Conservation (phyloP, 2,888 invertebrate species). For the Hemithea aestivaria region DNA sequence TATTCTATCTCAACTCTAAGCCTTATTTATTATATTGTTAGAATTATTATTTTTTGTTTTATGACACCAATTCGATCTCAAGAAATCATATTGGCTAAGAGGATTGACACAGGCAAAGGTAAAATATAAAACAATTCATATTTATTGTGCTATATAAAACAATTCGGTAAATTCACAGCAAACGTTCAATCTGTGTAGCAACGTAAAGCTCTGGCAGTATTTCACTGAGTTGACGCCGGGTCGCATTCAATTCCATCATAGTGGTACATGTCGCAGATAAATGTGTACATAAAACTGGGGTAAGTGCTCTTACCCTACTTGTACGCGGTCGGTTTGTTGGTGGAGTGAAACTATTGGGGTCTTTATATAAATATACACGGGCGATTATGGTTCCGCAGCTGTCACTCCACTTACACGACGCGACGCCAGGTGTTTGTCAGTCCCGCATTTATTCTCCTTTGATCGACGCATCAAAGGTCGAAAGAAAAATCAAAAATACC, state of each 20-base stretch:
- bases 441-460: conserved; percentile 20
- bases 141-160: no score
- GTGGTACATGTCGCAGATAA: conserved; percentile 9
- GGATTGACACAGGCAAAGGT: no score
- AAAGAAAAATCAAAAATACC: conserved; percentile 19
- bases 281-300: conserved; percentile 6
- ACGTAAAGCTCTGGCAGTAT: neutral
- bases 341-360: conserved; percentile 21
- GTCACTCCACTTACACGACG: conserved; percentile 34
- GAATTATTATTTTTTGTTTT: no score
- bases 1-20: neutral
- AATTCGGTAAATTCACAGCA: neutral
- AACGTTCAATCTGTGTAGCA: neutral
- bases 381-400: conserved; percentile 45
- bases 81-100: no score
- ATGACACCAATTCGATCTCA: no score
- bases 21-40: no score
- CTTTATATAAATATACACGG: conserved; percentile 28
- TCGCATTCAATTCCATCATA: conserved; percentile 3
- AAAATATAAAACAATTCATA: no score
- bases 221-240: neutral
- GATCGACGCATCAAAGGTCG: conserved; percentile 13
- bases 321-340: conserved; percentile 1
- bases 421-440: conserved; percentile 43
- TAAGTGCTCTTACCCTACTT: conserved; percentile 15